Percentiles rank a stretch among this genome's conserved stretches.
phyloP scores from a whole-genome alignment of 2,888 invertebrate species.

The Lithophane semibrunnea region DNA sequence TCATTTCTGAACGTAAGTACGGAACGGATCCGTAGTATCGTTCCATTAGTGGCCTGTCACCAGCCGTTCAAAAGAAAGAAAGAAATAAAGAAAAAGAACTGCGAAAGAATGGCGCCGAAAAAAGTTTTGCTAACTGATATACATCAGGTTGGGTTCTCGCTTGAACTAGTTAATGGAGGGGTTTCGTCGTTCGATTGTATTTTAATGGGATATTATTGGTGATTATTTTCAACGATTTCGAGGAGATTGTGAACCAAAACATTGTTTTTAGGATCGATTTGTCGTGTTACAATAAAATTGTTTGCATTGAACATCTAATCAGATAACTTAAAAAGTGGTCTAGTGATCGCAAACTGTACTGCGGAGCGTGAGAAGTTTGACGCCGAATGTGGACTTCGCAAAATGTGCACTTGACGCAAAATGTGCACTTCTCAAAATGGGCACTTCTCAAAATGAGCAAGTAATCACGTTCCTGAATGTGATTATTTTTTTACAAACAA shows the following conservation, averaged over 20 bases:
- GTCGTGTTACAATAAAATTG: background rate
- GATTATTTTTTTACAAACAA: too few relatives aligned
- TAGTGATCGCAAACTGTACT: too few relatives aligned
- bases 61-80: conserved; percentile 75
- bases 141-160: conserved; percentile 61
- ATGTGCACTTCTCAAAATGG: too few relatives aligned
- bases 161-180: conserved; percentile 58
- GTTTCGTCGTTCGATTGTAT: conserved; percentile 47
- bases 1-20: conserved; percentile 77
- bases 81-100: conserved; percentile 75
- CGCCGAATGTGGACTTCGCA: too few relatives aligned
- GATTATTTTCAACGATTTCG: background rate
- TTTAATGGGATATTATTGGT: conserved; percentile 43
- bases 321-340: background rate
- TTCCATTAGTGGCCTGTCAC: conserved; percentile 88
- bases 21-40: conserved; percentile 79
- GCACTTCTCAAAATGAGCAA: too few relatives aligned
- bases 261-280: background rate
- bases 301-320: background rate
- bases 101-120: conserved; percentile 67
- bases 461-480: too few relatives aligned
- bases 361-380: too few relatives aligned
- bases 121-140: conserved; percentile 68
- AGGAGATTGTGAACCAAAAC: background rate
- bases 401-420: too few relatives aligned